Evolutionary conservation across 2,888 invertebrate species (phyloP), one percentile per base, ranked within the genome.

Genomic region (Eupeodes luniger): DNA sequence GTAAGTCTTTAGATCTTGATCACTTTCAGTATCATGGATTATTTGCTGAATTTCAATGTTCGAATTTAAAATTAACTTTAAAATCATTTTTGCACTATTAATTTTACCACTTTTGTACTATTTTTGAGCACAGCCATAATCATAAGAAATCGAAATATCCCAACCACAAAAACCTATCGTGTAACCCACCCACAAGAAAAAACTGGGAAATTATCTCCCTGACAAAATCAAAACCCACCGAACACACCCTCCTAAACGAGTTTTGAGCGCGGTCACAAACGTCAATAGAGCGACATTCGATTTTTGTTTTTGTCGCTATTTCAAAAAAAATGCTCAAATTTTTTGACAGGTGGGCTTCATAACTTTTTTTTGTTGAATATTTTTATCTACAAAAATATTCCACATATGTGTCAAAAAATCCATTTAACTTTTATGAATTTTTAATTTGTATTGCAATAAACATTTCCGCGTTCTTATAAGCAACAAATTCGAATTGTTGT

Each of bases 301-400:
- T 55, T 55, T 84, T 81, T 85, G 76, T 85, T 85, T 84, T 85
- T 80, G 80, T 80, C 70, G 62, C 51, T 49, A 64, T 70, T 53
- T 16, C 4, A 36, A 62, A 34, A 75, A 75, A 85, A 83, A 79
- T 85, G 75, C 76, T 80, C 57, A 70, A 70, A 47, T 40, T 80
- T 57, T 70, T 80, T 44, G 49, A 64, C 44, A 40, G 12, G 16
- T 49, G 19, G 16, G n/a, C 57, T 51, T 53, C 19, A 12, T 16
- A 36, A 14, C 19, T 40, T 67, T 61, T 55, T 69, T 84, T 51
- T 75, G 59, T 57, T 59, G 6, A 49, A 69, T 47, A 51, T 62
- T 75, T 61, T 27, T 62, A 79, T 69, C 59, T 75, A 47, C 57
- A 61, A 44, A 40, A 40, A 40, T 40, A 40, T 40, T 27, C 27